Conservation (phyloP, 2,888 invertebrate species). For the Priocnemis perturbator region DNA sequence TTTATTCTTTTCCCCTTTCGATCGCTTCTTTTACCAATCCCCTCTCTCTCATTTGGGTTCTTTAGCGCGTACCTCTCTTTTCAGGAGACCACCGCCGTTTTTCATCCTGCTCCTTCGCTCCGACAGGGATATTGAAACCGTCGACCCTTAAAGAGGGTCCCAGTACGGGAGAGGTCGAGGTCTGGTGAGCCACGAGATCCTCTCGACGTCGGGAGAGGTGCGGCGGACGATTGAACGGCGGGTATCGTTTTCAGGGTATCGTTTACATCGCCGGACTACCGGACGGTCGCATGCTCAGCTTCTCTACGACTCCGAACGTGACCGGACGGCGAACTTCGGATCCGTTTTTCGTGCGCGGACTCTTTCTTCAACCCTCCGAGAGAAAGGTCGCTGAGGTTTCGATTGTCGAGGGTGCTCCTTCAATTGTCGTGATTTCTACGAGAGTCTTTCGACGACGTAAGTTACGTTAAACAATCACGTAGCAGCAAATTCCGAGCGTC, state of each 20-base stretch:
- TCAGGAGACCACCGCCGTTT: too few species aligned
- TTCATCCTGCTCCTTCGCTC: not conserved
- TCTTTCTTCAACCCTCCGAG: too few species aligned
- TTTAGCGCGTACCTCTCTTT: too few species aligned
- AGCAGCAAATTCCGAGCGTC: too few species aligned
- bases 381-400: too few species aligned
- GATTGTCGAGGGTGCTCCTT: too few species aligned
- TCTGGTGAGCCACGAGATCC: conserved; percentile 10
- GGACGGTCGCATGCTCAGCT: conserved; percentile 2
- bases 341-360: too few species aligned
- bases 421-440: too few species aligned
- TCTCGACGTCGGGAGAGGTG: not conserved
- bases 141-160: conserved; percentile 35
- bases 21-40: not conserved
- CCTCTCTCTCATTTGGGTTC: too few species aligned
- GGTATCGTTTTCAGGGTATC: conserved; percentile 43
- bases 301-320: not conserved
- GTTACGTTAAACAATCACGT: too few species aligned
- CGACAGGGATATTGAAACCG: conserved; percentile 22
- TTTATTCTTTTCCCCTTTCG: not conserved
- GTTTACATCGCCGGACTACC: conserved; percentile 26
- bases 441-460: too few species aligned
- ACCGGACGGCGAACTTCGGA: not conserved
- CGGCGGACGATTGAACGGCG: conserved; percentile 34
- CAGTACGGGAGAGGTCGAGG: conserved; percentile 13